Conservation (phyloP, 64 coral and sea anemone species). For the Montipora foliosa region DNA sequence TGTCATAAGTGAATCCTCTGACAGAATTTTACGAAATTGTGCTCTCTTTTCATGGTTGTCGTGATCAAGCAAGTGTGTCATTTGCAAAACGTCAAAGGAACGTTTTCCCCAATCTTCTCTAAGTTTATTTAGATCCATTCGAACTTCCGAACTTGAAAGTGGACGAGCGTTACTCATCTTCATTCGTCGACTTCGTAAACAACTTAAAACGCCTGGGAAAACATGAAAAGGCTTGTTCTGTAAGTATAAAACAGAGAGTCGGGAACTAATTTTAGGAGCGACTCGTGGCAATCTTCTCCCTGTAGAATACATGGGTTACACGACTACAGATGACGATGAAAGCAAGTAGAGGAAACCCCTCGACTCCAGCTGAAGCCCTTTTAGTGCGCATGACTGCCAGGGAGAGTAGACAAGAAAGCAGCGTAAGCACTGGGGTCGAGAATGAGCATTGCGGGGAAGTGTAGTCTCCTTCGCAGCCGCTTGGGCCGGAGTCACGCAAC, state of each 20-base stretch:
- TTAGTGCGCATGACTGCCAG: too few species aligned
- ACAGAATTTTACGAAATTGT: conserved; percentile 73
- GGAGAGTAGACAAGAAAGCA: too few species aligned
- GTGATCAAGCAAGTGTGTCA: conserved; percentile 62
- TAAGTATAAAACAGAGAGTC: not conserved
- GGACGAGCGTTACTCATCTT: not conserved
- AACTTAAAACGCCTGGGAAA: not conserved
- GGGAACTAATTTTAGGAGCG: conserved; percentile 9
- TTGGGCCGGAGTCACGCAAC: too few species aligned
- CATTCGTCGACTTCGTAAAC: not conserved
- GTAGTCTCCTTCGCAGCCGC: too few species aligned
- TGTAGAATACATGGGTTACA: conserved; percentile 5
- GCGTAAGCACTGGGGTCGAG: too few species aligned
- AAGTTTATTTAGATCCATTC: conserved; percentile 49
- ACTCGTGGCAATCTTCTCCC: conserved; percentile 14
- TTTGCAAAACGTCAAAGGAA: conserved; percentile 59
- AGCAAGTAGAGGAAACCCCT: too few species aligned
- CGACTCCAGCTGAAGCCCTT: too few species aligned
- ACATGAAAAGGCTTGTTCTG: not conserved
- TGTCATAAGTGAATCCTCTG: conserved; percentile 67
- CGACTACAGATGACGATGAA: too few species aligned
- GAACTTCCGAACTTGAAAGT: conserved; percentile 1
- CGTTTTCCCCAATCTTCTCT: conserved; percentile 69
- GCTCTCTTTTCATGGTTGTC: conserved; percentile 73
- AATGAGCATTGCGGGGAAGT: too few species aligned